Base-by-base conservation (phyloP, 2,797 vertebrate species). In the Babyrousa celebensis region DNA sequence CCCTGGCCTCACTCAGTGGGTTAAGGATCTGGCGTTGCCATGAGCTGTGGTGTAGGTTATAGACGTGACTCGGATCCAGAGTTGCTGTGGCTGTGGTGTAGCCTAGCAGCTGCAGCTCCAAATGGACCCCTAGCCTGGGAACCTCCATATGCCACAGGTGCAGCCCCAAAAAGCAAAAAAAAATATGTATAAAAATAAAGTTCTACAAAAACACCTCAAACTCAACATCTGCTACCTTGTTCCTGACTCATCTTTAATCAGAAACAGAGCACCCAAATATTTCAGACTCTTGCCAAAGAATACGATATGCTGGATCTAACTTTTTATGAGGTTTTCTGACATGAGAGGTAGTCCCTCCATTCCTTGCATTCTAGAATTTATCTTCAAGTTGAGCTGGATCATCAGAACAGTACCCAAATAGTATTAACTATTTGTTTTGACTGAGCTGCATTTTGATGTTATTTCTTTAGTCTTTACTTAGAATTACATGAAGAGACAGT, bases 301-400 rank as follows among this genome's bases (percentile, higher is more conserved):
- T n/a, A 77, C 21, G 71, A 23, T 4, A 32, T 92, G 48, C 4
- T 63, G 63, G 56, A 40, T 65, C 14, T 27, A 25, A 56, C 56
- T 86, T 71, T 92, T 77, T 58, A 23, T 83, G 91, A 83, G 32
- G 27, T 29, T 94, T 94, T n/a, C 72, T 89, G 52, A 74, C n/a
- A n/a, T 80, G 70, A 75, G 11, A 79, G 40, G 16, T 12, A 29
- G 32, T 80, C 40, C 25, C n/a, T 68, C 67, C 54, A 85, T 36
- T 62, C 36, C n/a, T n/a, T 29, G 11, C 25, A 80, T 36, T 95
- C 56, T 60, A 60, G 58, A 75, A 54, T 72, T 87, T 78, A 71
- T 65, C 56, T 32, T 94, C 79, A 92, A 60, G 58, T 63, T 88
- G 85, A 89, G 40, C 48, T 54, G 58, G 58, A 96, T 36, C 58